Evolutionary conservation across 1,140 invertebrate species (phyloP).

Genomic region (Olivierus martensii): DNA sequence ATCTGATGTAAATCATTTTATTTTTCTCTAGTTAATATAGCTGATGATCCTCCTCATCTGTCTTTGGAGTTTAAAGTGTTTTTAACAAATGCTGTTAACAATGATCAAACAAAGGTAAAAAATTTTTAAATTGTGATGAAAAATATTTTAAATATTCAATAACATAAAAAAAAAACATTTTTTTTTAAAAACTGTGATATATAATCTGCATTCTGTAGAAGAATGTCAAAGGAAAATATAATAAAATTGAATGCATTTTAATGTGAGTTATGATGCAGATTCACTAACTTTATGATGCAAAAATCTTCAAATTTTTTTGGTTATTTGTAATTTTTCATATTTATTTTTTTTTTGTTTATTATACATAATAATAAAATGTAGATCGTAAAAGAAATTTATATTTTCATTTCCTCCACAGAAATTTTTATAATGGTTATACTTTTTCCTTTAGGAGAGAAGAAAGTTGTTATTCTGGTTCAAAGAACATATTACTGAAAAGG

Average conservation of each 20-base stretch:
- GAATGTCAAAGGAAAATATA: too few species aligned
- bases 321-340: too few species aligned
- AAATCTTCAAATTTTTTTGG: too few species aligned
- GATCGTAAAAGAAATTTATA: too few species aligned
- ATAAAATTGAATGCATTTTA: not conserved
- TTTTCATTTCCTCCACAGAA: too few species aligned
- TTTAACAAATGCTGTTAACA: constrained; percentile 69
- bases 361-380: too few species aligned
- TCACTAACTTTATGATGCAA: too few species aligned
- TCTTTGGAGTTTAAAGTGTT: constrained; percentile 78
- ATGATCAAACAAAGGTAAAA: constrained; percentile 49
- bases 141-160: too few species aligned
- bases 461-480: constrained; percentile 85
- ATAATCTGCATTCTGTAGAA: not conserved
- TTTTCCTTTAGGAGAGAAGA: constrained; percentile 49
- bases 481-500: constrained; percentile 44
- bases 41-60: constrained; percentile 24
- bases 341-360: too few species aligned
- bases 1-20: too few species aligned
- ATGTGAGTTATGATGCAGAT: too few species aligned
- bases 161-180: not conserved
- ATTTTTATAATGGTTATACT: not conserved
- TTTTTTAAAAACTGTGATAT: not conserved
- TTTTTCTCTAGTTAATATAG: too few species aligned
- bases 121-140: not conserved